Evolutionary conservation across 64 coral and sea anemone genomes (phyloP).

Genomic region (Stichodactyla mertensii): DNA sequence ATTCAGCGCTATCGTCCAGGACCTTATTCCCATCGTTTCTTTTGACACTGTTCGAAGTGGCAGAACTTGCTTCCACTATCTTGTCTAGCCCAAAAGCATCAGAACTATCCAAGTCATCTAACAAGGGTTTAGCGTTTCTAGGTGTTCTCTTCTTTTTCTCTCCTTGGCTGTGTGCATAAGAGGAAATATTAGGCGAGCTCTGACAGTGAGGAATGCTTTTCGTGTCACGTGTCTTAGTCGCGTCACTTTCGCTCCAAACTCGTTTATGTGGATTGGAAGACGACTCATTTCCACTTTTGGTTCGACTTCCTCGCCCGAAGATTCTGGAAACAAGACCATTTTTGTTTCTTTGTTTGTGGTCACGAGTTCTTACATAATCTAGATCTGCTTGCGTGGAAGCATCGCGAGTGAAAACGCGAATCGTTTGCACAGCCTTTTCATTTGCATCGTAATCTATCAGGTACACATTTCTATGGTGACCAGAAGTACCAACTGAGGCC

Average conservation of each 20-base stretch:
- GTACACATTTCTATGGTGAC: conserved; percentile 20
- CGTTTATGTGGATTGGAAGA: not conserved
- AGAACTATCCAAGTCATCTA: not conserved
- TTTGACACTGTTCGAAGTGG: not conserved
- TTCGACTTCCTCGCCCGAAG: not conserved
- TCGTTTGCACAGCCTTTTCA: conserved; percentile 15
- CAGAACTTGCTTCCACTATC: not conserved
- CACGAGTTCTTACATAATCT: not conserved
- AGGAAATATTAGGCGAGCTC: not conserved
- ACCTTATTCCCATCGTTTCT: not conserved
- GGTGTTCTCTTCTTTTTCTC: not conserved
- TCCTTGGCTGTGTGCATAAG: not conserved
- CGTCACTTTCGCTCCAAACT: not conserved
- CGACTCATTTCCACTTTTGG: not conserved
- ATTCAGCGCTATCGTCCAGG: not conserved
- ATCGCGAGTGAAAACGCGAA: not conserved
- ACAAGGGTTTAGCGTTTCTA: not conserved
- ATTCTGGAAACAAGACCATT: not conserved
- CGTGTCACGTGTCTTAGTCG: not conserved
- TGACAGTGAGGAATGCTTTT: not conserved
- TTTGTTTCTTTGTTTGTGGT: not conserved
- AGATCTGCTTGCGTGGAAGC: not conserved
- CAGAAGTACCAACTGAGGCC: not conserved
- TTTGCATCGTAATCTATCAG: conserved; percentile 5
- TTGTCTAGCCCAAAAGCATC: not conserved